These are phyloP conservation scores for Triplophysa rosa DNA, from an alignment of 2,113 vertebrate species.

Conservation along the genomic window DNA sequence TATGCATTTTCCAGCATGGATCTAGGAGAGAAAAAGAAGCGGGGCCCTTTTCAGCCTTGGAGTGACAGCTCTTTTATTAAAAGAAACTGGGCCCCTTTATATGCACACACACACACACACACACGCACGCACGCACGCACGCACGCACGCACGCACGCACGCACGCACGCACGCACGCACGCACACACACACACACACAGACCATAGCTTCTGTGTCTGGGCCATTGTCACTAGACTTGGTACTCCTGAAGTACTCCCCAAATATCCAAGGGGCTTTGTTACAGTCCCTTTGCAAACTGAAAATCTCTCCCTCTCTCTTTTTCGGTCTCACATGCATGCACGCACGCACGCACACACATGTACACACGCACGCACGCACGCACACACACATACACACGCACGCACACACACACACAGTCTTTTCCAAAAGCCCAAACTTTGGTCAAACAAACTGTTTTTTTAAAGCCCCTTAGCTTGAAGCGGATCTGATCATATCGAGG, in stretches of 20 bases:
- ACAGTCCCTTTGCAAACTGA: conserved; percentile 74
- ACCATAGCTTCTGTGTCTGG: conserved; percentile 67
- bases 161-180: too few species aligned
- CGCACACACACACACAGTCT: background rate
- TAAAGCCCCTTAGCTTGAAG: conserved; percentile 67
- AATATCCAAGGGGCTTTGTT: conserved; percentile 68
- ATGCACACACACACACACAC: conserved; percentile 55
- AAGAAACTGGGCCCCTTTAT: conserved; percentile 76
- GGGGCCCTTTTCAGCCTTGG: conserved; percentile 71
- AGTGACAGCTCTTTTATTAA: conserved; percentile 80
- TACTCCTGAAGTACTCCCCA: conserved; percentile 58
- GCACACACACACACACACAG: conserved; percentile 59
- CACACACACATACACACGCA: background rate
- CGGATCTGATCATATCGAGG: conserved; percentile 58
- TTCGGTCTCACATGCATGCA: conserved; percentile 57
- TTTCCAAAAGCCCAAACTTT: conserved; percentile 26
- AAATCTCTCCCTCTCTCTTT: conserved; percentile 55
- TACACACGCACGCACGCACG: background rate
- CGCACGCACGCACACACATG: conserved; percentile 3
- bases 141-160: too few species aligned
- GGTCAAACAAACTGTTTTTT: background rate
- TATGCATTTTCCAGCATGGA: conserved; percentile 79
- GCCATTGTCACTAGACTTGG: conserved; percentile 74
- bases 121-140: too few species aligned
- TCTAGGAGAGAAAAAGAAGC: conserved; percentile 67